A percentile compares a stretch with the other conserved stretches of the same genome.
Conservation (phyloP, 2,888 invertebrate species). For the Ryuthela nishihirai region DNA sequence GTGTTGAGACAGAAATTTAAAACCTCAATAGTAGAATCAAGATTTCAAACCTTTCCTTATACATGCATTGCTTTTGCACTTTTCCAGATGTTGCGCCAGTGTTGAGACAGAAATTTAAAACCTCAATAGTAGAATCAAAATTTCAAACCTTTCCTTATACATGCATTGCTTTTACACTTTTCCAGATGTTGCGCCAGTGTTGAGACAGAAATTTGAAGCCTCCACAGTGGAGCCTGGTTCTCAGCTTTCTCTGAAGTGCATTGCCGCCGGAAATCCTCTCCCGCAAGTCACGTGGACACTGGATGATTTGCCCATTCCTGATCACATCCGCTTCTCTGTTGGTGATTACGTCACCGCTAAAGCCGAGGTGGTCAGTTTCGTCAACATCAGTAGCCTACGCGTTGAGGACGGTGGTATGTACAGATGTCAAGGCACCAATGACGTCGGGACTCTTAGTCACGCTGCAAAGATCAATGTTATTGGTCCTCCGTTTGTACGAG, state of each 20-base stretch:
- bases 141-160: too few relatives aligned
- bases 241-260: slow-evolving; percentile 44
- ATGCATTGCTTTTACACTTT: too few relatives aligned
- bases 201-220: slow-evolving; percentile 78
- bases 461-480: slow-evolving; percentile 38
- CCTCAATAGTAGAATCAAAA: slow-evolving; percentile 80
- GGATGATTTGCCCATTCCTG: slow-evolving; percentile 48
- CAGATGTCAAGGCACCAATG: slow-evolving; percentile 48
- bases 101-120: slow-evolving; percentile 74
- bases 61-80: too few relatives aligned
- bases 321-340: slow-evolving; percentile 44
- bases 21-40: too few relatives aligned
- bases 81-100: slow-evolving; percentile 50
- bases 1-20: too few relatives aligned
- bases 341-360: slow-evolving; percentile 46
- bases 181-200: slow-evolving; percentile 50
- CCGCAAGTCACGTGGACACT: slow-evolving; percentile 45
- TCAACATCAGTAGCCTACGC: slow-evolving; percentile 41
- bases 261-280: slow-evolving; percentile 44
- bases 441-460: slow-evolving; percentile 45
- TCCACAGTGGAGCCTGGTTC: slow-evolving; percentile 68
- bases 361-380: slow-evolving; percentile 50
- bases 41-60: too few relatives aligned
- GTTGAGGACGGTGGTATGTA: slow-evolving; percentile 46
- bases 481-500: slow-evolving; percentile 80